Conservation (phyloP, 2,888 invertebrate species). For the Epinotia brunnichana region DNA sequence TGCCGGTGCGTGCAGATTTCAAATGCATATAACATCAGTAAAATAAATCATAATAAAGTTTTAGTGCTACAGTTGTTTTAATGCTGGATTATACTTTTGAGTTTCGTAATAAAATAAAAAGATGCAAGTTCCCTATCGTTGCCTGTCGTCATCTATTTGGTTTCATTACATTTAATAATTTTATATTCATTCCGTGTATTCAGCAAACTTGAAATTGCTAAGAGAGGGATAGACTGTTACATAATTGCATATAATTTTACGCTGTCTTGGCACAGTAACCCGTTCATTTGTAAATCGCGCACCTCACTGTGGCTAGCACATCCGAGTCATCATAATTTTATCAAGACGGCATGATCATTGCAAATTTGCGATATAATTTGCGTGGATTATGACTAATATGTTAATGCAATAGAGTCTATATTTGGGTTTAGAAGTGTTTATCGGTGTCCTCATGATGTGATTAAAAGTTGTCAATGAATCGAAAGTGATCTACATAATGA, state of each 20-base stretch:
- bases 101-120: too few species aligned
- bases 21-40: too few species aligned
- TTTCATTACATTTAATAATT: not conserved
- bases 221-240: conserved; percentile 9
- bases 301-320: not conserved
- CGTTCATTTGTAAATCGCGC: not conserved
- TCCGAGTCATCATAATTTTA: conserved; percentile 1
- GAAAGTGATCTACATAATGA: conserved; percentile 28
- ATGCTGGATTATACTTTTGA: too few species aligned
- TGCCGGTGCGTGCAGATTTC: too few species aligned
- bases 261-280: conserved; percentile 14
- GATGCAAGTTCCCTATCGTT: conserved; percentile 1
- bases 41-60: too few species aligned
- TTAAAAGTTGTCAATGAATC: conserved; percentile 25
- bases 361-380: conserved; percentile 6
- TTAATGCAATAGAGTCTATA: not conserved
- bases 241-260: conserved; percentile 19
- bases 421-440: conserved; percentile 1
- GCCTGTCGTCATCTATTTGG: not conserved
- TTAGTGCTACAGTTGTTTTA: too few species aligned
- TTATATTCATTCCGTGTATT: conserved; percentile 7
- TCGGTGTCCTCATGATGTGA: conserved; percentile 20
- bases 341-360: conserved; percentile 6
- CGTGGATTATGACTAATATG: not conserved
- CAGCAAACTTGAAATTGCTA: not conserved